Percentiles rank a stretch among this genome's conserved stretches.
Conservation (phyloP, 2,797 vertebrate species). For the Lutjanus campechanus region DNA sequence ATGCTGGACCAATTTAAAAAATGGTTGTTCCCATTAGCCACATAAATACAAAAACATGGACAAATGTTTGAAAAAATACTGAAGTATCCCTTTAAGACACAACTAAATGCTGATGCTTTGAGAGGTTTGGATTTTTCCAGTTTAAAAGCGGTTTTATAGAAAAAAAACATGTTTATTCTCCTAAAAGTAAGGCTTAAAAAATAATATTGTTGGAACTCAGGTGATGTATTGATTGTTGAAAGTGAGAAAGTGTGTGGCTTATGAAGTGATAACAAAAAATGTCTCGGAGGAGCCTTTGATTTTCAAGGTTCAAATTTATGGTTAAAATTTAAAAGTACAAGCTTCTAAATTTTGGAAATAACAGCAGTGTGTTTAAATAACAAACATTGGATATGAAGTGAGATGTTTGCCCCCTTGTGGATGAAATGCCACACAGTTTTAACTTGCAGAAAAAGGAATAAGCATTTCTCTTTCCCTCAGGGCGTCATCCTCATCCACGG, state of each 20-base stretch:
- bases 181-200: neutral
- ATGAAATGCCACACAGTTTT: neutral
- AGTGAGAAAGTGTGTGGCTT: neutral
- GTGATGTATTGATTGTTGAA: neutral
- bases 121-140: neutral
- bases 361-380: conserved; percentile 4
- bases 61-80: too few relatives aligned
- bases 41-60: too few relatives aligned
- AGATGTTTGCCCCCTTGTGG: conserved; percentile 41
- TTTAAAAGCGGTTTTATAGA: too few relatives aligned
- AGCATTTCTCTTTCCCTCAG: conserved; percentile 74
- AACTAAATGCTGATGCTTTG: neutral
- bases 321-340: neutral
- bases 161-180: neutral
- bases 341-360: neutral
- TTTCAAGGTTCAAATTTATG: neutral
- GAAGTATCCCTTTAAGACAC: too few relatives aligned
- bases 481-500: conserved; percentile 92
- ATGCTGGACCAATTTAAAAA: too few relatives aligned
- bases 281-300: neutral
- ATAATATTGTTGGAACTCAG: neutral
- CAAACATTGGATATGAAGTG: neutral
- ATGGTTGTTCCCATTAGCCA: too few relatives aligned
- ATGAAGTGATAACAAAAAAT: neutral
- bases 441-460: neutral